Evolutionary conservation across 92 coral and sea anemone species (phyloP).

Genomic region (Virgularia gustaviana): DNA sequence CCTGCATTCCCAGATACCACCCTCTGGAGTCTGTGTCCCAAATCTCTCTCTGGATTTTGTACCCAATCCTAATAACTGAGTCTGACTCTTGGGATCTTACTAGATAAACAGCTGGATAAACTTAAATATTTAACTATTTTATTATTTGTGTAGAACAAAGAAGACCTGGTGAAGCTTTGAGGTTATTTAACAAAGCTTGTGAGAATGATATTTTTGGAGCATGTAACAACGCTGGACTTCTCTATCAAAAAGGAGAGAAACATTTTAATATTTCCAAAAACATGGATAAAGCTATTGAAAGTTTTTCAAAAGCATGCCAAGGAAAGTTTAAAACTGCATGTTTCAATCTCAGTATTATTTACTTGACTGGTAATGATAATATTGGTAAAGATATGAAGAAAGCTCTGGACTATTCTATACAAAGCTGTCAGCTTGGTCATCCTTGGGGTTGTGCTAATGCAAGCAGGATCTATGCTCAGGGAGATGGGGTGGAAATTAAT

Average conservation of each 20-base stretch:
- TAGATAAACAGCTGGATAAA: too few relatives aligned
- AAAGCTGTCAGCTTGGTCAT: constrained; percentile 85
- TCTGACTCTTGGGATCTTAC: too few relatives aligned
- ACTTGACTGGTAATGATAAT: constrained; percentile 79
- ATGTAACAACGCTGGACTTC: constrained; percentile 90
- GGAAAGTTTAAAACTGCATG: constrained; percentile 80
- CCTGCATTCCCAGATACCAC: too few relatives aligned
- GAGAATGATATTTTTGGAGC: constrained; percentile 72
- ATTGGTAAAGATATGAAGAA: constrained; percentile 75
- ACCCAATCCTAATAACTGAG: too few relatives aligned
- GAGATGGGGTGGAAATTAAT: constrained; percentile 84
- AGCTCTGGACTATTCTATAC: constrained; percentile 78
- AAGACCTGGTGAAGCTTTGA: constrained; percentile 85
- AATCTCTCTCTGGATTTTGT: too few relatives aligned
- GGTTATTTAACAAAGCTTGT: constrained; percentile 75
- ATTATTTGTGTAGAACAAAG: constrained; percentile 54
- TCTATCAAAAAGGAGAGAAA: constrained; percentile 88
- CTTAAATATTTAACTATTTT: too few relatives aligned
- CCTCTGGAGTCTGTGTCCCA: too few relatives aligned
- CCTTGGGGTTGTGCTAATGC: constrained; percentile 96
- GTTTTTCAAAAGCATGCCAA: constrained; percentile 70
- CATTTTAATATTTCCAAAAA: constrained; percentile 62
- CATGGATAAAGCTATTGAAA: constrained; percentile 73
- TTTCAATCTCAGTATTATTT: constrained; percentile 82
- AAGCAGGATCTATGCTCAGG: constrained; percentile 82